phyloP scores from a whole-genome alignment of 2,888 invertebrate species.

The Boloria euphrosyne region DNA sequence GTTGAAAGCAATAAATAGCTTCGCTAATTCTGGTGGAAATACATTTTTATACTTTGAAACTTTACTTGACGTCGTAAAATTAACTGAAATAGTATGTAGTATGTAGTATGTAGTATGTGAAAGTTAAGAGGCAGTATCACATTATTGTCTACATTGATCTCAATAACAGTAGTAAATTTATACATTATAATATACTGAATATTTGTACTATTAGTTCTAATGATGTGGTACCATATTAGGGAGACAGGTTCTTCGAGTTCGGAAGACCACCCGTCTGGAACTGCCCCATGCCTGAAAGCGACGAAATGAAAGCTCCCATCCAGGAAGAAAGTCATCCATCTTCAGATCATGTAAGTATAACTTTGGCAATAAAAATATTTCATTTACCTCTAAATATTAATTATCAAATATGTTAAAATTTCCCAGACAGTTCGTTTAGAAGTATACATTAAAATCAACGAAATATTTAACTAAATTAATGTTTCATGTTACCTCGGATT shows the following conservation, averaged over 20 bases:
- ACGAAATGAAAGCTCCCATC: slow-evolving; percentile 58
- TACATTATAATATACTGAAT: not conserved
- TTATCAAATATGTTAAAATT: too few species aligned
- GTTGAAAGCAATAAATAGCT: slow-evolving; percentile 19
- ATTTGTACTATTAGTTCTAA: not conserved
- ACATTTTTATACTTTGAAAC: slow-evolving; percentile 10
- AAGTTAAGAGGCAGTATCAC: too few species aligned
- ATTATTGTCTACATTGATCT: too few species aligned
- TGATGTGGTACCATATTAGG: slow-evolving; percentile 52
- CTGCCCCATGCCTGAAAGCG: slow-evolving; percentile 92
- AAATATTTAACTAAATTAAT: not conserved
- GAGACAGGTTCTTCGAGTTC: slow-evolving; percentile 90
- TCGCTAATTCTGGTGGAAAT: not conserved
- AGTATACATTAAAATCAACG: not conserved
- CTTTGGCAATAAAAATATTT: not conserved
- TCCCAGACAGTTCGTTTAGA: not conserved
- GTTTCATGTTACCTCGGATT: not conserved
- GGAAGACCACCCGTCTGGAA: slow-evolving; percentile 95
- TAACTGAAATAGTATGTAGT: too few species aligned
- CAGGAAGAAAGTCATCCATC: slow-evolving; percentile 25
- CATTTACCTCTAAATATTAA: too few species aligned
- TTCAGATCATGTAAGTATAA: slow-evolving; percentile 31
- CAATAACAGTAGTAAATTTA: not conserved
- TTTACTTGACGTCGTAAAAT: not conserved
- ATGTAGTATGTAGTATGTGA: too few species aligned